These are phyloP conservation scores for Styela plicata DNA, from an alignment of 23 tunicate species.

Conservation along the genomic window DNA sequence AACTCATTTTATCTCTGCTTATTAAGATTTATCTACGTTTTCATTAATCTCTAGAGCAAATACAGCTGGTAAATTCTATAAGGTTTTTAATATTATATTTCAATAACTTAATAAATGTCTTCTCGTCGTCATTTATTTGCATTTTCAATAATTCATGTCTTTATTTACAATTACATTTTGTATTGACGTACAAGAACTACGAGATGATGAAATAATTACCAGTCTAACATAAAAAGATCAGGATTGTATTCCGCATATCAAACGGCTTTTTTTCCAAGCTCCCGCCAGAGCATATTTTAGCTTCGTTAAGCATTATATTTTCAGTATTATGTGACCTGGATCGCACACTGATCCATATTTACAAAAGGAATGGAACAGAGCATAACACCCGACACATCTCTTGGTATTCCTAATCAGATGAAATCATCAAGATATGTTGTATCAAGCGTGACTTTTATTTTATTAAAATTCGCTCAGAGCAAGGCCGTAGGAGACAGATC, in stretches of 20 bases:
- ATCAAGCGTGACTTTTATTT: no score
- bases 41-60: not conserved
- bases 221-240: not conserved
- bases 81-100: not conserved
- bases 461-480: no score
- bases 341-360: no score
- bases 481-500: no score
- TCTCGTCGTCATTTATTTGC: not conserved
- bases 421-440: no score
- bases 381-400: no score
- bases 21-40: not conserved
- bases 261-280: not conserved
- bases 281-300: no score
- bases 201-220: not conserved
- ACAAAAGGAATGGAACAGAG: no score
- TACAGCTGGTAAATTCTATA: not conserved
- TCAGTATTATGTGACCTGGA: no score
- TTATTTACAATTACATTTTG: not conserved
- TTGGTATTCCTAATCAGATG: no score
- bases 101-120: not conserved
- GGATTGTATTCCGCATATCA: not conserved
- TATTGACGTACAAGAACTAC: not conserved
- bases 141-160: not conserved
- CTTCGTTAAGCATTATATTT: no score
- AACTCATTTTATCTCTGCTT: no score